Percentiles rank a stretch among this genome's conserved stretches.
Evolutionary conservation across 1,140 invertebrate genomes (phyloP).

Genomic region (Sipha flava): DNA sequence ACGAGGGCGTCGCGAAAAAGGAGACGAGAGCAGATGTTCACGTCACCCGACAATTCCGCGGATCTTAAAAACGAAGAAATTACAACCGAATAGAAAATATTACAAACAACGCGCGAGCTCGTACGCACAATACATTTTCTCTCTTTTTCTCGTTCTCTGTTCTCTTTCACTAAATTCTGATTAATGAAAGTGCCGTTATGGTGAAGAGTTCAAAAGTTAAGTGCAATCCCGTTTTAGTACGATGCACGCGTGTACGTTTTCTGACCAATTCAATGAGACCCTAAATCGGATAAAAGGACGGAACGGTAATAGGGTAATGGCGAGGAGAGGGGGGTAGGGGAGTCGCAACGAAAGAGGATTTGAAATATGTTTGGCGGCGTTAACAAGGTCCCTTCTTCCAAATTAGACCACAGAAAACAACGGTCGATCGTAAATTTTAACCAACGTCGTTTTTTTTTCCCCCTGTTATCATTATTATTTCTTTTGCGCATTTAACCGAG

Average conservation of each 20-base stretch:
- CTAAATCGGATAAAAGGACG: background rate
- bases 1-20: no score
- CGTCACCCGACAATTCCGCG: background rate
- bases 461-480: background rate
- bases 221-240: background rate
- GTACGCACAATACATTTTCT: background rate
- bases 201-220: background rate
- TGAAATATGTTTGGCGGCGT: constrained; percentile 2
- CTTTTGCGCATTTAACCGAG: background rate
- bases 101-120: no score
- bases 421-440: background rate
- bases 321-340: background rate
- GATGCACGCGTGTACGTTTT: background rate
- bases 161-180: no score
- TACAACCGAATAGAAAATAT: background rate
- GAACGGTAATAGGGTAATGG: background rate
- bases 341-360: background rate
- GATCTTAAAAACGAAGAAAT: background rate
- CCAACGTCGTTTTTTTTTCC: background rate
- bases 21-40: background rate
- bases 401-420: background rate
- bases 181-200: background rate
- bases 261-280: background rate
- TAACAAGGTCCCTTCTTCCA: constrained; percentile 5
- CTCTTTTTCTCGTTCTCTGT: background rate